These are phyloP conservation scores for Aradus depressus DNA, from an alignment of 2,888 invertebrate species.

Conservation along the genomic window DNA sequence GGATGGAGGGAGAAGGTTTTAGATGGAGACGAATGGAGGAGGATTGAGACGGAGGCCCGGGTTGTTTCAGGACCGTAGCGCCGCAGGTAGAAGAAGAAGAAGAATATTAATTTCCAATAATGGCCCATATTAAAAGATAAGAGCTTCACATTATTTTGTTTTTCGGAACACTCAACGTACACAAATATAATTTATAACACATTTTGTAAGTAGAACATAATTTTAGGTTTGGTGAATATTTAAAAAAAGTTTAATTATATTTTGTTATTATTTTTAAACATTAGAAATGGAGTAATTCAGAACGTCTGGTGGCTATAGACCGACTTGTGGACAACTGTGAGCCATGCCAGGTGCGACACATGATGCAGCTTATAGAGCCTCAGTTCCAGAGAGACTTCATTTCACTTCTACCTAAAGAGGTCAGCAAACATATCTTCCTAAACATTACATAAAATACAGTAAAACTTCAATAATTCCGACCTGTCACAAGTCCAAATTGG, in stretches of 20 bases:
- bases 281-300: constrained; percentile 75
- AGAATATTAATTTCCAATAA: neutral
- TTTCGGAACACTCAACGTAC: too few species aligned
- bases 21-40: too few species aligned
- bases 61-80: too few species aligned
- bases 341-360: constrained; percentile 85
- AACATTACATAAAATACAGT: too few species aligned
- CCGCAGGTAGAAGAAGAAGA: neutral
- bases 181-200: too few species aligned
- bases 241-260: neutral
- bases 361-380: constrained; percentile 97
- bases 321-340: constrained; percentile 81
- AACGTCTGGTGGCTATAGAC: constrained; percentile 79
- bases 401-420: constrained; percentile 86
- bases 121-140: too few species aligned
- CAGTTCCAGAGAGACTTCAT: constrained; percentile 97
- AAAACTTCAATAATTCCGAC: too few species aligned
- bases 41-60: too few species aligned
- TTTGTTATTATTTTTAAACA: constrained; percentile 26
- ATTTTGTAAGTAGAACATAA: neutral
- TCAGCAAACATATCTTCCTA: constrained; percentile 31
- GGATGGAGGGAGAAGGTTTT: too few species aligned
- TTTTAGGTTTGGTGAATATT: neutral
- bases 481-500: too few species aligned
- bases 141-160: neutral